Percentiles rank a stretch among this genome's conserved stretches.
Conservation (phyloP, 2,113 vertebrate genomes). For the Nesospiza acunhae region DNA sequence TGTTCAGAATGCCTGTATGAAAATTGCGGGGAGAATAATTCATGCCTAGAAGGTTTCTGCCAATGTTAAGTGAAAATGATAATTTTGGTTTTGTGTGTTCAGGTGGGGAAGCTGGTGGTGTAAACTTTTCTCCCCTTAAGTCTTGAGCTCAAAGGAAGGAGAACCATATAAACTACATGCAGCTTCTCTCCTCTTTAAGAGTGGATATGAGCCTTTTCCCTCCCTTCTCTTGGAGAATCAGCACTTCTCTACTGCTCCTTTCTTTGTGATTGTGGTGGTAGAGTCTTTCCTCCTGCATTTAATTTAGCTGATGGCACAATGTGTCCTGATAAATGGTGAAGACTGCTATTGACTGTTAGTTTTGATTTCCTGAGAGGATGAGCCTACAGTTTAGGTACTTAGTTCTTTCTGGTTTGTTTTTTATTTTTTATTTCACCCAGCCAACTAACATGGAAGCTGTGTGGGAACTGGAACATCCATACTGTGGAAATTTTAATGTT, state of each 20-base stretch:
- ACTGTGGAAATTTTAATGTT: constrained; percentile 23
- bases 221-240: not conserved
- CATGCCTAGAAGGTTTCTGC: not conserved
- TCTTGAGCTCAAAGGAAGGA: not conserved
- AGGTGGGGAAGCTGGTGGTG: not conserved
- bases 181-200: not conserved
- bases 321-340: not conserved
- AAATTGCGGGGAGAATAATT: not conserved
- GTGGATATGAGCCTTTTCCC: not conserved
- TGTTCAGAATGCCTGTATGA: not conserved
- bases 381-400: not conserved
- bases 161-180: fast-evolving
- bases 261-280: not conserved
- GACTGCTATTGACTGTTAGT: not conserved
- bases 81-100: not conserved
- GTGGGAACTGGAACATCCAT: constrained; percentile 11
- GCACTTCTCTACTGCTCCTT: not conserved
- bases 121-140: not conserved
- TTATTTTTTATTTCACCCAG: not conserved
- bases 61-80: not conserved
- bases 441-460: constrained; percentile 23
- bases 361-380: constrained; percentile 33
- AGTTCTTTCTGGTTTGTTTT: not conserved
- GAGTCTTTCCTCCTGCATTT: not conserved
- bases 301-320: not conserved